Conservation (phyloP, 2,113 vertebrate genomes). For the Pterocles burchelli region DNA sequence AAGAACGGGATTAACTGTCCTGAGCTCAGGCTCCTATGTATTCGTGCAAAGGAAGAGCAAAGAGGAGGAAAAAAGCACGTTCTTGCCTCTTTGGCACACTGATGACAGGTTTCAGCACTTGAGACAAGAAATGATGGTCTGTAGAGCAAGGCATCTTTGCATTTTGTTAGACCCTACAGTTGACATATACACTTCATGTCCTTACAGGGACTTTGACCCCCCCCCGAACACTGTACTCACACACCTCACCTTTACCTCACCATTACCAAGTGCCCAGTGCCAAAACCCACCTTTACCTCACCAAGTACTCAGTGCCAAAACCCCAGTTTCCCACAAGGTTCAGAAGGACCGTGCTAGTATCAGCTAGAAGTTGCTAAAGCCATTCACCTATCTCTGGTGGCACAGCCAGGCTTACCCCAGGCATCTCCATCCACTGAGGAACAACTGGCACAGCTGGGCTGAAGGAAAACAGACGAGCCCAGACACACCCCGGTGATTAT, state of each 20-base stretch:
- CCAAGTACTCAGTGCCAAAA: neutral
- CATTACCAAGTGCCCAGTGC: neutral
- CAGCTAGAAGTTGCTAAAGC: neutral
- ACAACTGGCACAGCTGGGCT: neutral
- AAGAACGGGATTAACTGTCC: constrained; percentile 30
- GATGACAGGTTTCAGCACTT: neutral
- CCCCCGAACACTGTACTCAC: neutral
- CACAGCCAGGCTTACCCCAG: neutral
- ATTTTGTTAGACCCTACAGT: neutral
- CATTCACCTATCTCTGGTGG: neutral
- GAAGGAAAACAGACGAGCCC: neutral
- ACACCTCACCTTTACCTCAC: neutral
- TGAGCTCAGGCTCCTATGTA: neutral
- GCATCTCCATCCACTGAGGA: neutral
- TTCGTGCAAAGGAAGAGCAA: neutral
- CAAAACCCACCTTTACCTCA: too few relatives aligned
- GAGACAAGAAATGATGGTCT: neutral
- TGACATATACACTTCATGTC: neutral
- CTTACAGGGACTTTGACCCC: neutral
- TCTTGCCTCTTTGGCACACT: neutral
- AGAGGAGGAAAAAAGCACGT: neutral
- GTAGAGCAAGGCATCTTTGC: neutral
- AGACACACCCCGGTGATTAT: neutral
- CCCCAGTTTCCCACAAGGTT: neutral
- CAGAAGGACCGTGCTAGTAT: neutral